Conservation (phyloP, 2,797 vertebrate species). For the Gastrophryne carolinensis region DNA sequence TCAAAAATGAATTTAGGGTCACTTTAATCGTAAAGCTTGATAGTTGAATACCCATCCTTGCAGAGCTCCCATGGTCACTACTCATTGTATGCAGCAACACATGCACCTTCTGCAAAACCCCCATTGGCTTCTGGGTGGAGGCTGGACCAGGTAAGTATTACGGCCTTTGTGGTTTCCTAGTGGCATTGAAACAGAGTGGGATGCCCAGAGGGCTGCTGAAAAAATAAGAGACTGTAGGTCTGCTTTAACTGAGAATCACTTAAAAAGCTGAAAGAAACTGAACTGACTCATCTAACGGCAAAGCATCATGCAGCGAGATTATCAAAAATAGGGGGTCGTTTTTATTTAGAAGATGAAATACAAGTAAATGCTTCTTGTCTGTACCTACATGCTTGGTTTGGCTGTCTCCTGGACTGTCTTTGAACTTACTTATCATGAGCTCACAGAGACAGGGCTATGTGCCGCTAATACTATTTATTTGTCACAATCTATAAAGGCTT, state of each 20-base stretch:
- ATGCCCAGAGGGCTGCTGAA: no score
- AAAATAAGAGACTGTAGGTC: no score
- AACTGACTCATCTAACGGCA: neutral
- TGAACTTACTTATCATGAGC: conserved; percentile 47
- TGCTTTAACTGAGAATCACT: neutral
- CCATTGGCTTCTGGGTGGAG: no score
- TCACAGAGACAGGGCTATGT: conserved; percentile 38
- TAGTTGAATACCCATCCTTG: no score
- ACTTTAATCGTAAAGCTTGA: no score
- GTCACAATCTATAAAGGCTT: conserved; percentile 50
- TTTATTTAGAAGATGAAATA: conserved; percentile 6
- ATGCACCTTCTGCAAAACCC: no score
- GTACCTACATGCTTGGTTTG: conserved; percentile 20
- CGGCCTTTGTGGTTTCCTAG: no score
- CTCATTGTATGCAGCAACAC: no score
- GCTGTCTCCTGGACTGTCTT: conserved; percentile 25
- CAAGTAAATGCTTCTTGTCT: conserved; percentile 20
- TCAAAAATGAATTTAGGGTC: no score
- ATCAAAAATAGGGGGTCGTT: neutral
- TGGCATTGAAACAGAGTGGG: no score
- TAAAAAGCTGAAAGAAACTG: neutral
- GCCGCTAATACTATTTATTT: conserved; percentile 48
- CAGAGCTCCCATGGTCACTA: no score
- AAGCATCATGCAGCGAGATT: neutral
- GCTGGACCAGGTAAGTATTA: no score